phyloP scores from a whole-genome alignment of 2,797 vertebrate species.

The Gadopsis bispinosus region DNA sequence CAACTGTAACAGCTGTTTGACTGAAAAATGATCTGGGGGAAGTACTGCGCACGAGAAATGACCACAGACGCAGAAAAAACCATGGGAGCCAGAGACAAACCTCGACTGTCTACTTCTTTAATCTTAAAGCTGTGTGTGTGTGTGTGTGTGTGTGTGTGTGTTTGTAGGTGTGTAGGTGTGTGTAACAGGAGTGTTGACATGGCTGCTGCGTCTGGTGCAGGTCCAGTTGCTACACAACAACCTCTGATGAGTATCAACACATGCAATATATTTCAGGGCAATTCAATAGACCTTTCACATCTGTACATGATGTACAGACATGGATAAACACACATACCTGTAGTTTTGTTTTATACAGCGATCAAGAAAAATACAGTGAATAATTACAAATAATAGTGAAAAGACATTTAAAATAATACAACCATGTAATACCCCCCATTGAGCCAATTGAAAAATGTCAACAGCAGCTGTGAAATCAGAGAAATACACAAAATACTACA shows the following conservation, averaged over 20 bases:
- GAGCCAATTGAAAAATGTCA: too few species aligned
- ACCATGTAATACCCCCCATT: background rate
- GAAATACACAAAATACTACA: too few species aligned
- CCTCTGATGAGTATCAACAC: background rate
- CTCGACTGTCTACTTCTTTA: background rate
- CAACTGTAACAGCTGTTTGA: constrained; percentile 11
- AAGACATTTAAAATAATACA: background rate
- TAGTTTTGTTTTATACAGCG: background rate
- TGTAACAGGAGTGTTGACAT: background rate
- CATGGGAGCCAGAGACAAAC: too few species aligned
- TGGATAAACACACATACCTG: background rate
- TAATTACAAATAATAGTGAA: background rate
- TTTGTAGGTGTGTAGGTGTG: background rate
- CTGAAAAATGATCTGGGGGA: background rate
- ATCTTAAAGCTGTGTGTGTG: background rate
- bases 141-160: too few species aligned
- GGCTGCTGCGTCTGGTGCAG: background rate
- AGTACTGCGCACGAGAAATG: background rate
- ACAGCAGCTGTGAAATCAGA: too few species aligned
- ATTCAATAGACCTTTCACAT: background rate
- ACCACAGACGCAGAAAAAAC: background rate
- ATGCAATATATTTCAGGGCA: too few species aligned
- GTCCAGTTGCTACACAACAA: background rate
- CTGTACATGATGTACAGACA: background rate
- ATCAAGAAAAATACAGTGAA: background rate